These are phyloP conservation scores for Euwallacea fornicatus DNA, from an alignment of 1,140 invertebrate genomes.

Conservation along the genomic window DNA sequence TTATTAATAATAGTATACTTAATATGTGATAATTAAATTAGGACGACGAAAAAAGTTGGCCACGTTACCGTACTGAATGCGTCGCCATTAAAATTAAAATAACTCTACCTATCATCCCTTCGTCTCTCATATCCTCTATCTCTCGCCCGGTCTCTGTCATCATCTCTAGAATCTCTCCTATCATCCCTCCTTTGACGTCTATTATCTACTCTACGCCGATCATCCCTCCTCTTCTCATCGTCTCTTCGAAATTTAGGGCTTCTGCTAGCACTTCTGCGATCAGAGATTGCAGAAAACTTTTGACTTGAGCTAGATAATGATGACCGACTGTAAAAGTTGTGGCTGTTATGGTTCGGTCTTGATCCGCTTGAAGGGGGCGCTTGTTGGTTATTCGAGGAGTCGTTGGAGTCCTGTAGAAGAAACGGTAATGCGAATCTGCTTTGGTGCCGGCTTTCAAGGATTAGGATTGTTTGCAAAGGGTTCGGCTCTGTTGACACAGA, in stretches of 20 bases:
- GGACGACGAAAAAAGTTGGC: background rate
- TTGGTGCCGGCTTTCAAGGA: background rate
- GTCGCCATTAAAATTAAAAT: background rate
- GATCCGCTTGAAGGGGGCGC: background rate
- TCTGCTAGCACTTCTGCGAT: constrained; percentile 19
- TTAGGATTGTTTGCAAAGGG: background rate
- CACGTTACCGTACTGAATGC: too few relatives aligned
- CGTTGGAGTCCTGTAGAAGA: constrained; percentile 43
- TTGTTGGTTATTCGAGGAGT: constrained; percentile 8
- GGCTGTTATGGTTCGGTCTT: background rate
- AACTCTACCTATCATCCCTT: constrained; percentile 33
- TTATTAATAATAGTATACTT: too few relatives aligned
- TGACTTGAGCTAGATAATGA: background rate
- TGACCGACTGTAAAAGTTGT: background rate
- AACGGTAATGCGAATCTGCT: constrained; percentile 39
- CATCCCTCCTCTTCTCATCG: constrained; percentile 25
- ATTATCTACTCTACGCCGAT: constrained; percentile 12
- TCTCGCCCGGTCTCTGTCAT: constrained; percentile 35
- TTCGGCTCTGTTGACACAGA: constrained; percentile 24
- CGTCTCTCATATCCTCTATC: constrained; percentile 36
- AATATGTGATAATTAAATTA: background rate
- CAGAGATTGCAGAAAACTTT: background rate
- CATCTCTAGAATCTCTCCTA: constrained; percentile 26
- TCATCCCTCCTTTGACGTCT: constrained; percentile 23
- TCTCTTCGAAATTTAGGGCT: constrained; percentile 23